Conservation (phyloP, 2,888 invertebrate species). For the Diabrotica balteata region DNA sequence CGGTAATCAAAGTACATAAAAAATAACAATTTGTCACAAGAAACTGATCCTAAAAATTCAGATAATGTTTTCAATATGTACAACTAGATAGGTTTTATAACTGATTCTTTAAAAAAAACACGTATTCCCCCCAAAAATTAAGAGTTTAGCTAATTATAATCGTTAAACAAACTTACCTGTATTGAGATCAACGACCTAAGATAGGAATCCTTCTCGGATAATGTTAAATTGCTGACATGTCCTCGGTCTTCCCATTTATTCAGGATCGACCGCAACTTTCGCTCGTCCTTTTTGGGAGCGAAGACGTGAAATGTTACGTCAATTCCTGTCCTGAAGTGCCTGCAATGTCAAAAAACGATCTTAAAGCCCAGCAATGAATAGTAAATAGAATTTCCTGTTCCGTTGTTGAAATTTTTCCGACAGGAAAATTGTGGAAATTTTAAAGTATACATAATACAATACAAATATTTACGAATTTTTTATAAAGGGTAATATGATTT, state of each 20-base stretch:
- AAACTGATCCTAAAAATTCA: too few species aligned
- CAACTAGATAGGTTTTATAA: too few species aligned
- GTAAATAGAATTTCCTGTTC: constrained; percentile 24
- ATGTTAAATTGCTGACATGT: constrained; percentile 46
- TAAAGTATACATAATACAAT: neutral
- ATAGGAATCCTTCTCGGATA: constrained; percentile 67
- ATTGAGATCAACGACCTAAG: constrained; percentile 72
- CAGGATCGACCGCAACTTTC: constrained; percentile 58
- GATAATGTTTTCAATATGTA: too few species aligned
- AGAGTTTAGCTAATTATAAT: too few species aligned
- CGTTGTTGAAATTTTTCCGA: constrained; percentile 16
- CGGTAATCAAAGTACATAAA: too few species aligned
- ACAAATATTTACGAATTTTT: neutral
- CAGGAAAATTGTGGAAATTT: neutral
- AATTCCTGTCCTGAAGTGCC: constrained; percentile 58
- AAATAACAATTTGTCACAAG: too few species aligned
- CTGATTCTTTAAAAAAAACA: too few species aligned
- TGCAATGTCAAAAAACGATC: constrained; percentile 42
- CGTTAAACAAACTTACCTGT: constrained; percentile 62
- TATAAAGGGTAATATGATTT: too few species aligned
- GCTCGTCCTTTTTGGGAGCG: constrained; percentile 64
- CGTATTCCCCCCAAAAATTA: too few species aligned
- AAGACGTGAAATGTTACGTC: constrained; percentile 65
- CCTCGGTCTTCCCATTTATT: constrained; percentile 46
- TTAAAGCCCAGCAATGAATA: constrained; percentile 22